phyloP scores from a whole-genome alignment of 1,140 invertebrate genomes.

The Calliopsis andreniformis region DNA sequence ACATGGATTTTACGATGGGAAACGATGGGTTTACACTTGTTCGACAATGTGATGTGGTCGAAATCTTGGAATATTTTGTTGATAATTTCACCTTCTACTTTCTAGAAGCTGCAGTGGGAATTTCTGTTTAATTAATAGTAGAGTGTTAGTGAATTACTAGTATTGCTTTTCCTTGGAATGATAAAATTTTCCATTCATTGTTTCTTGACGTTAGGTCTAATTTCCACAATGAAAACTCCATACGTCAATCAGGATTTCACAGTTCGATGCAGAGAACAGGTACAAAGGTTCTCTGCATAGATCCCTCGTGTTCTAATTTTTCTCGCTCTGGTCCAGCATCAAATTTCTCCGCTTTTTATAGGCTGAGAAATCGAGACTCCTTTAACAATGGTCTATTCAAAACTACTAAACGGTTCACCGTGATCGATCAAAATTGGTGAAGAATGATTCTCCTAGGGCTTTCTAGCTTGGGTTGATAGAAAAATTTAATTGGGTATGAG shows the following conservation, averaged over 20 bases:
- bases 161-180: too few species aligned
- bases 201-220: constrained; percentile 52
- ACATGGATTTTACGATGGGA: neutral
- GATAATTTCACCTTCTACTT: too few species aligned
- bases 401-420: neutral
- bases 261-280: constrained; percentile 44
- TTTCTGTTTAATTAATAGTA: too few species aligned
- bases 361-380: neutral
- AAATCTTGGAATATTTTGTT: too few species aligned
- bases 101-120: too few species aligned
- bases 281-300: neutral
- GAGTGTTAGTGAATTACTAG: too few species aligned
- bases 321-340: constrained; percentile 24
- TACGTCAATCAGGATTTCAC: constrained; percentile 76
- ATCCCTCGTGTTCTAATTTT: constrained; percentile 25
- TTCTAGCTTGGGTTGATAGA: neutral
- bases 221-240: constrained; percentile 71
- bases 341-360: constrained; percentile 38
- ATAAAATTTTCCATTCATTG: too few species aligned
- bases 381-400: constrained; percentile 5
- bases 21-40: neutral
- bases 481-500: neutral
- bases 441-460: neutral
- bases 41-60: too few species aligned
- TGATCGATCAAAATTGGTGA: neutral